Evolutionary conservation across 2,113 vertebrate genomes (phyloP), one percentile per base, ranked within the genome.

Genomic region (Fregetta grallaria): DNA sequence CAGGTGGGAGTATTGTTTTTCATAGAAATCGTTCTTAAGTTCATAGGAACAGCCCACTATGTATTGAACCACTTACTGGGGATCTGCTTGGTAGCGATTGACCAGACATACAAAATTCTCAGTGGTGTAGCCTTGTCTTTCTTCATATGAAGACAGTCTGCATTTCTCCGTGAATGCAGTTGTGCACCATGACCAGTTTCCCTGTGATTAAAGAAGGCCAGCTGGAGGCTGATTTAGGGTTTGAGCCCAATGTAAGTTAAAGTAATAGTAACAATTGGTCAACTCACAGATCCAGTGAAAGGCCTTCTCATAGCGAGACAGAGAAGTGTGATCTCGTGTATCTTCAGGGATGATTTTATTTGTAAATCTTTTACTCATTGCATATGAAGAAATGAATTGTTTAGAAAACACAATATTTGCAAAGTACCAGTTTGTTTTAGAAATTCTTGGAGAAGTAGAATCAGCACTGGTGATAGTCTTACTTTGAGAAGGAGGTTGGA

Each of bases 151-250:
- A 38, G 38, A 38, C 38, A 38, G 38, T 38, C 38, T 38, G 38
- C 38, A 10, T 38, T 38, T 38, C 38, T 10, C 38, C 38, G 38
- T 38, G 0, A 26, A 21, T 0, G 1, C 26, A 21, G 14, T 30
- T 44, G 30, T 76, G 30, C 23, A 42, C 36, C 11, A 5, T 58
- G 38, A 42, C 32, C 36, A 73, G 14, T 62, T 85, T 81, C 32
- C 16, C 12, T 42, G n/a, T 25, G 73, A 25, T 32, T 45, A 27
- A 59, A 45, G 45, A 13, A 11, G 40, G 29, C 34, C 45, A 58
- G 2, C 8, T 11, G 15, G 47, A 45, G 63, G 14, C 29, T 81
- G 53, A 26, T 42, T 44, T 40, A 10, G 40, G 36, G 30, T 68
- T 68, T 65, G 38, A 86, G 62, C 30, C 77, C 36, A 40, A 2